phyloP scores from a whole-genome alignment of 1,140 invertebrate species.

The Zaprionus gabonicus region DNA sequence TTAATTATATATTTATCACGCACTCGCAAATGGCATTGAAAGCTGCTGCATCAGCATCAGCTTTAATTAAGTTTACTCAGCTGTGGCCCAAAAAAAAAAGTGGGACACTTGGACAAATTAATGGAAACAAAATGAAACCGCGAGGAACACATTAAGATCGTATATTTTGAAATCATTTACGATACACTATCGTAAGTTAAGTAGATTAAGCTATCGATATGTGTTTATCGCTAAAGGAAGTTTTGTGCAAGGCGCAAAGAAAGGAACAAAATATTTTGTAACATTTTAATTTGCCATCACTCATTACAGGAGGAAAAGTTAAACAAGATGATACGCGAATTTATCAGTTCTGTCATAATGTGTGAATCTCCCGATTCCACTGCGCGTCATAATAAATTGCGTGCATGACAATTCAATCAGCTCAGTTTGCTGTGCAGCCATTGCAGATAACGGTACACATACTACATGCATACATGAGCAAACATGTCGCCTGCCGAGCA shows the following conservation, averaged over 20 bases:
- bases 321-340: neutral
- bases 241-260: too few relatives aligned
- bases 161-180: neutral
- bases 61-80: constrained; percentile 32
- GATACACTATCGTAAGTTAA: too few relatives aligned
- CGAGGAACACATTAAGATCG: neutral
- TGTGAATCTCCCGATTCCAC: neutral
- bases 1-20: constrained; percentile 18
- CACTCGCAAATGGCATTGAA: constrained; percentile 33
- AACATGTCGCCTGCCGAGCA: constrained; percentile 39
- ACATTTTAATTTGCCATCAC: too few relatives aligned
- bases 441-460: constrained; percentile 38
- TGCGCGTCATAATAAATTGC: constrained; percentile 14
- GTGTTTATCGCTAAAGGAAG: too few relatives aligned
- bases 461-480: constrained; percentile 1
- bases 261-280: too few relatives aligned
- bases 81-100: constrained; percentile 28
- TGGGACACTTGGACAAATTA: neutral
- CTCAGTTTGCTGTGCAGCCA: constrained; percentile 31
- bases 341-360: neutral
- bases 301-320: neutral
- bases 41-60: constrained; percentile 9
- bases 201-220: too few relatives aligned
- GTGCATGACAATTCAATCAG: constrained; percentile 41
- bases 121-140: neutral